These are phyloP conservation scores for Zaprionus ghesquierei DNA, from an alignment of 1,140 invertebrate species.

Conservation along the genomic window DNA sequence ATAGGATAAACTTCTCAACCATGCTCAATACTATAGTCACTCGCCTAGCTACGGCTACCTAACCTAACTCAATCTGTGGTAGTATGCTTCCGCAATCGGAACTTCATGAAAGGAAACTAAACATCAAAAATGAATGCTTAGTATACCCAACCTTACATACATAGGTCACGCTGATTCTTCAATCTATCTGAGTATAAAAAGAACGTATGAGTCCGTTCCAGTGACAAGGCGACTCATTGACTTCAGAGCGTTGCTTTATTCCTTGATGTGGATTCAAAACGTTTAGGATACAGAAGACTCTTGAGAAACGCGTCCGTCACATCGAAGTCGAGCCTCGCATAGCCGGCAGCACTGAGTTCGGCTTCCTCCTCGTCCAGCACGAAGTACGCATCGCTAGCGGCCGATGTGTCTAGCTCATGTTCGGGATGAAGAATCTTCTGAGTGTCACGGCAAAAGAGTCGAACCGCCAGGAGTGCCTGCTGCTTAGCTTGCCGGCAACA, in stretches of 20 bases:
- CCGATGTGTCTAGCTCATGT: slow-evolving; percentile 20
- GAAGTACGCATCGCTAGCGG: slow-evolving; percentile 36
- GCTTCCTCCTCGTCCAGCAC: slow-evolving; percentile 46
- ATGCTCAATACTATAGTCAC: background rate
- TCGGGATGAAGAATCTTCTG: slow-evolving; percentile 45
- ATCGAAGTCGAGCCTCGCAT: slow-evolving; percentile 26
- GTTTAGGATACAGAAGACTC: slow-evolving; percentile 43
- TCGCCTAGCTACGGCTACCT: background rate
- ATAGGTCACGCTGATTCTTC: background rate
- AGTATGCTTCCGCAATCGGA: background rate
- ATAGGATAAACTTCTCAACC: background rate
- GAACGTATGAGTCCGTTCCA: background rate
- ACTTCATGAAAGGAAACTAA: background rate
- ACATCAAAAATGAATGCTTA: background rate
- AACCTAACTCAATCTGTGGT: background rate
- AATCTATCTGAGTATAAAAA: background rate
- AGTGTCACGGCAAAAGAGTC: slow-evolving; percentile 40
- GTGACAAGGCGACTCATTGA: background rate
- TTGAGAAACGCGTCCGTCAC: slow-evolving; percentile 41
- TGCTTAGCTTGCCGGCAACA: slow-evolving; percentile 6
- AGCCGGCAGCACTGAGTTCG: slow-evolving; percentile 28
- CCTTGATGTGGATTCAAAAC: background rate
- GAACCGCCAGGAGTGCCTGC: slow-evolving; percentile 18
- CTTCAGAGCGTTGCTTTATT: slow-evolving; percentile 8
- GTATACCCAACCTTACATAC: background rate